A percentile compares a stretch with the other conserved stretches of the same genome.
Evolutionary conservation across 2,888 invertebrate species (phyloP).

Genomic region (Rhingia campestris): DNA sequence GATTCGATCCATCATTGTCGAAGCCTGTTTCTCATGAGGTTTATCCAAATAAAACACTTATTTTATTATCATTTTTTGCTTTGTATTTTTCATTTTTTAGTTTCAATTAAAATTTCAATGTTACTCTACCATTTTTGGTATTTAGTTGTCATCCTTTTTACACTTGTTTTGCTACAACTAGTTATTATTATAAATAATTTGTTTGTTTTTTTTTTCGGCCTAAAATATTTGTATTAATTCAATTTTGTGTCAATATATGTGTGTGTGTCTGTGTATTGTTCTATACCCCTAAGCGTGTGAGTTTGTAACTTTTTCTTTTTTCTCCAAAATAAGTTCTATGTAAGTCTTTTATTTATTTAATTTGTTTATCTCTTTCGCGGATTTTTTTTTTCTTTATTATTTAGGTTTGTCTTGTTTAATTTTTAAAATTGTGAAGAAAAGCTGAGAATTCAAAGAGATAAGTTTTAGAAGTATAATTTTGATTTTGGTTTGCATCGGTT

Average conservation of each 20-base stretch:
- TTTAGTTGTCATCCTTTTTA: conserved; percentile 50
- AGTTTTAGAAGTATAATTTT: conserved; percentile 33
- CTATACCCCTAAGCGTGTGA: conserved; percentile 62
- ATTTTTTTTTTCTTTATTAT: conserved; percentile 19
- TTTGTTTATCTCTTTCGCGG: conserved; percentile 28
- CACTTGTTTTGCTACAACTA: conserved; percentile 60
- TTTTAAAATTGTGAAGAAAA: conserved; percentile 61
- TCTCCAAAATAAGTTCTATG: conserved; percentile 45
- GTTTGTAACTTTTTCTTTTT: conserved; percentile 38
- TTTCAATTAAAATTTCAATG: conserved; percentile 57
- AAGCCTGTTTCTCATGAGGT: not conserved
- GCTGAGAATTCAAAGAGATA: conserved; percentile 44
- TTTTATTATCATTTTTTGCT: conserved; percentile 42
- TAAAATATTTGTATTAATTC: conserved; percentile 44
- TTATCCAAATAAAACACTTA: conserved; percentile 35
- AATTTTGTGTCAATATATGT: conserved; percentile 22
- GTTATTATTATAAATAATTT: conserved; percentile 54
- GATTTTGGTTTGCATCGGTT: conserved; percentile 33
- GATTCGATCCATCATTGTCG: not conserved
- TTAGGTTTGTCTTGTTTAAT: conserved; percentile 20
- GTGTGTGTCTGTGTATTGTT: conserved; percentile 36
- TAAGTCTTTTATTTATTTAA: conserved; percentile 44
- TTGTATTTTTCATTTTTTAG: conserved; percentile 48
- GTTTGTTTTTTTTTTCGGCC: conserved; percentile 21
- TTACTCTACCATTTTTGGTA: conserved; percentile 45